Conservation (phyloP, 2,797 vertebrate species). For the Hyperoplus immaculatus region DNA sequence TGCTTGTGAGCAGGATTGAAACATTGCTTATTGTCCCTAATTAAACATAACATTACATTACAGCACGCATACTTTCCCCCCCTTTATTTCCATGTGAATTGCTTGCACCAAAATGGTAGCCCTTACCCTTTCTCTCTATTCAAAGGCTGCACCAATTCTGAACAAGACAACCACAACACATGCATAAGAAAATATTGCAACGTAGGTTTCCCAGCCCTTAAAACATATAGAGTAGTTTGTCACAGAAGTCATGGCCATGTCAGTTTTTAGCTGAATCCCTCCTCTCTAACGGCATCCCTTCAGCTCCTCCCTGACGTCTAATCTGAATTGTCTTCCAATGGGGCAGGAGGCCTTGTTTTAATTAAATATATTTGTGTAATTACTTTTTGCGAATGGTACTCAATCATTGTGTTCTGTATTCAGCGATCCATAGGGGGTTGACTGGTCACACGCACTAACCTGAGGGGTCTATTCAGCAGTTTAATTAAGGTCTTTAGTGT, state of each 20-base stretch:
- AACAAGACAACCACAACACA: conserved; percentile 41
- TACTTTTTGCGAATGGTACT: conserved; percentile 56
- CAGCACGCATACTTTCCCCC: neutral
- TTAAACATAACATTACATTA: neutral
- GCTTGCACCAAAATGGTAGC: conserved; percentile 45
- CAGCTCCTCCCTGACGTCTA: conserved; percentile 12
- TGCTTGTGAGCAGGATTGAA: neutral
- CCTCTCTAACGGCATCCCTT: conserved; percentile 21
- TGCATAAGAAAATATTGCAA: conserved; percentile 61
- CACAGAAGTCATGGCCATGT: conserved; percentile 28
- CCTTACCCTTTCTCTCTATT: conserved; percentile 45
- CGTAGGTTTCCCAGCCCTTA: conserved; percentile 69
- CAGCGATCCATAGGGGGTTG: conserved; percentile 43
- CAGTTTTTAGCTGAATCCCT: conserved; percentile 16
- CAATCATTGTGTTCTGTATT: conserved; percentile 64
- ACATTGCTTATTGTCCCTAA: neutral
- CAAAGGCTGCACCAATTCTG: neutral
- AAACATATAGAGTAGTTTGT: conserved; percentile 31
- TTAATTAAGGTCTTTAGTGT: conserved; percentile 76
- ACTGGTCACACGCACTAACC: conserved; percentile 56
- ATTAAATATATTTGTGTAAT: conserved; percentile 75
- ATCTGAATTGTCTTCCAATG: conserved; percentile 22
- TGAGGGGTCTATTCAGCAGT: conserved; percentile 68
- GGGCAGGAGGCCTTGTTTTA: conserved; percentile 45
- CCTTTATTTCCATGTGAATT: neutral